phyloP scores from a whole-genome alignment of 2,797 vertebrate genomes.

The Enteromius argenteus region DNA sequence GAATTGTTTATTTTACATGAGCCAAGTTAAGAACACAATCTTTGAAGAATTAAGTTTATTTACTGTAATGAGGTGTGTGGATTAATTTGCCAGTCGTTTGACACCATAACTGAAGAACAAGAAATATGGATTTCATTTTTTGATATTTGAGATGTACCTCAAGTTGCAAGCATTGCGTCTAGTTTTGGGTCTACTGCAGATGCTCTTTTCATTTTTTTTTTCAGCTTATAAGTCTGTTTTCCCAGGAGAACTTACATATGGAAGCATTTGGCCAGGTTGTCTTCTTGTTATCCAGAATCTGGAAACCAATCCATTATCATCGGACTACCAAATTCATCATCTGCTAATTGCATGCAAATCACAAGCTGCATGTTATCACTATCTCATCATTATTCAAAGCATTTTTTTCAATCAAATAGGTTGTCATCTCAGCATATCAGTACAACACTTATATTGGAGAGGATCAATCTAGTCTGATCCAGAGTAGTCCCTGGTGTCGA shows the following conservation, averaged over 20 bases:
- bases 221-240: neutral
- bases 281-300: slow-evolving; percentile 1
- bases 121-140: neutral
- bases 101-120: neutral
- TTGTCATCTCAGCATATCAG: slow-evolving; percentile 1
- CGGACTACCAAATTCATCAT: slow-evolving; percentile 28
- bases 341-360: slow-evolving; percentile 25
- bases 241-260: neutral
- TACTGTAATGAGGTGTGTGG: neutral
- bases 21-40: neutral
- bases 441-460: neutral
- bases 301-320: slow-evolving; percentile 8
- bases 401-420: slow-evolving; percentile 29
- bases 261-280: neutral
- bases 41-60: neutral
- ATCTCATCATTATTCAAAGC: slow-evolving; percentile 38
- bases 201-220: neutral
- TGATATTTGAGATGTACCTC: neutral
- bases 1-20: slow-evolving; percentile 33
- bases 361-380: slow-evolving; percentile 11
- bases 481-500: slow-evolving; percentile 5
- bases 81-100: neutral
- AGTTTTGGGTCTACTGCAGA: neutral
- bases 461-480: slow-evolving; percentile 3
- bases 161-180: neutral